phyloP scores from a whole-genome alignment of 2,113 vertebrate species.

The Rhabdornis inornatus region DNA sequence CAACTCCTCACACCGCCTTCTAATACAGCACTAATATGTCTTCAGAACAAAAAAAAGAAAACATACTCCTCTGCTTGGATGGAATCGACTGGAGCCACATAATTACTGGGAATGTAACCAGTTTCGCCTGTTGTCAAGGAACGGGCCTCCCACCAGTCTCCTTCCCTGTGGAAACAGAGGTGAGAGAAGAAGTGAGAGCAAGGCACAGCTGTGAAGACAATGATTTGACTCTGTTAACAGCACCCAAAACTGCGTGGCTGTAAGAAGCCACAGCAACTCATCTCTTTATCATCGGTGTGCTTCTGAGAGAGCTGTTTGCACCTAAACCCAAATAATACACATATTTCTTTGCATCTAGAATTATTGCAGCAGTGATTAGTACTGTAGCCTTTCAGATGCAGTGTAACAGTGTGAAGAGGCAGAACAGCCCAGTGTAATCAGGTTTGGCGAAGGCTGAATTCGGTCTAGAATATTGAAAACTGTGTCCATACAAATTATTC shows the following conservation, averaged over 20 bases:
- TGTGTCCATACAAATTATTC: not conserved
- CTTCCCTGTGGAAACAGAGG: conserved; percentile 82
- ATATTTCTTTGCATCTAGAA: not conserved
- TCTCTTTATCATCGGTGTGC: rapidly evolving
- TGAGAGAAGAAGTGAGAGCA: not conserved
- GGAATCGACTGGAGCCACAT: conserved; percentile 96
- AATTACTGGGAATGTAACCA: conserved; percentile 98
- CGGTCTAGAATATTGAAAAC: not conserved
- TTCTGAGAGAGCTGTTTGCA: not conserved
- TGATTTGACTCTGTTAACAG: not conserved
- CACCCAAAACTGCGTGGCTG: rapidly evolving
- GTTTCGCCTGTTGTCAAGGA: conserved; percentile 91
- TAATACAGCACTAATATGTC: not conserved
- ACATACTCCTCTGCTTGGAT: conserved; percentile 98
- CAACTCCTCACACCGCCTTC: not conserved
- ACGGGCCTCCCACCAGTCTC: conserved; percentile 98
- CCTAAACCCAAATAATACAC: not conserved
- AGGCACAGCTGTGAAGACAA: not conserved
- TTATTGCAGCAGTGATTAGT: not conserved
- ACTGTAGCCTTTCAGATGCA: not conserved
- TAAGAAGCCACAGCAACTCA: not conserved
- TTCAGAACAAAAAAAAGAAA: conserved; percentile 25
- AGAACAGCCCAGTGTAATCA: not conserved
- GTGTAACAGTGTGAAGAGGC: not conserved
- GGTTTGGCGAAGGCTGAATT: not conserved